Evolutionary conservation across 2,888 invertebrate species (phyloP), one percentile per base, ranked within the genome.

Genomic region (Ichneumoninae sp.): DNA sequence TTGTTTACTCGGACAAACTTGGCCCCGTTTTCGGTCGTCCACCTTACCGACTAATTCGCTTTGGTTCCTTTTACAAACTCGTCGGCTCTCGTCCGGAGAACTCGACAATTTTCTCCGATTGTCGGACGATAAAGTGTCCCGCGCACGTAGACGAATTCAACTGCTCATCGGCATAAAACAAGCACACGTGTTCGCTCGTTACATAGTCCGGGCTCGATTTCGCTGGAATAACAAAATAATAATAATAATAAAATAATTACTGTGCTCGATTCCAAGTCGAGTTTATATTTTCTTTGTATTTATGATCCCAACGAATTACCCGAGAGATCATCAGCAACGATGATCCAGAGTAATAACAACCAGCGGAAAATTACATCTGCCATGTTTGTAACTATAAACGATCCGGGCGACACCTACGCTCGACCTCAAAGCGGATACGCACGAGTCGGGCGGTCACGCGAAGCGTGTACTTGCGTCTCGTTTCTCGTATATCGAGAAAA

Each of bases 11-110:
- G 89, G 87, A 87, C 89, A 91, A 90, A 90, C 91, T 89, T 92
- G 92, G 91, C 92, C 92, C 91, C 91, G 89, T 92, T 92, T 92
- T 92, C 92, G 92, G 92, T 92, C 92, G 91, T 92, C 91, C 91
- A 92, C 92, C 92, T 92, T 91, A 89, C 52, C 74, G 68, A 89
- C 91, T 92, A 92, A 92, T 92, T 92, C 92, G 89, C 91, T 89
- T 89, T 84, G 87, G 90, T 91, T 91, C 90, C 90, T 91, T 88
- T 84, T 86, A 84, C 13, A 47, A 47, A 88, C 87, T 70, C 54
- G 80, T 75, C 80, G 69, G 70, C 57, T 78, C 77, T 77, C 30
- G 44, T 30, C 33, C 22, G 60, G 44, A 62, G 77, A 36, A 22
- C 71, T 3, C 22, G 57, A 62, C 62, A 2, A 62, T 62, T 62